A percentile compares a stretch with the other conserved stretches of the same genome.
Conservation (phyloP, 2,888 invertebrate genomes). For the Metellina segmentata region DNA sequence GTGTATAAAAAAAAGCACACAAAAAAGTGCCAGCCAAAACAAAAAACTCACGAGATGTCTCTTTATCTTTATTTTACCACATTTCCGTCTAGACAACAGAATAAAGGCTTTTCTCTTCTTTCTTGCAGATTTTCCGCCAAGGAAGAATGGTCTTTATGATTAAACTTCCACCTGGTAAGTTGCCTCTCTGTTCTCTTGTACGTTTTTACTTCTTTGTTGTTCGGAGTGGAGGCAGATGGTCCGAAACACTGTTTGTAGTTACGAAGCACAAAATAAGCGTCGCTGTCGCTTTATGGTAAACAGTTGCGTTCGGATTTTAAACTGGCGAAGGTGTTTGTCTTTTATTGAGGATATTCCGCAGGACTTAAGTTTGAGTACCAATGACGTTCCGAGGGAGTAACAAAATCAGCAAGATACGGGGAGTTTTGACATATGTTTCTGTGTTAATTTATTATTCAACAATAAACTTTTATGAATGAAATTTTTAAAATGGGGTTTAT, state of each 20-base stretch:
- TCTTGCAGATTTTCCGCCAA: slow-evolving; percentile 42
- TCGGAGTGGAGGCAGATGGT: not conserved
- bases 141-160: slow-evolving; percentile 74
- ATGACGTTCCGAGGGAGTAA: too few species aligned
- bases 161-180: slow-evolving; percentile 74
- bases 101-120: slow-evolving; percentile 45
- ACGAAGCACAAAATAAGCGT: not conserved
- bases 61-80: slow-evolving; percentile 45
- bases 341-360: not conserved
- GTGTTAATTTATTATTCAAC: too few species aligned
- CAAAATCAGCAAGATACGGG: too few species aligned
- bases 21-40: not conserved
- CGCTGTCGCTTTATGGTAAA: not conserved
- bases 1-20: not conserved
- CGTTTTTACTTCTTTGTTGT: not conserved
- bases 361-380: too few species aligned
- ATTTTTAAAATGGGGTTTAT: too few species aligned
- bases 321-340: not conserved
- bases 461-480: too few species aligned
- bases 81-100: slow-evolving; percentile 24
- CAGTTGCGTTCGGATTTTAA: not conserved
- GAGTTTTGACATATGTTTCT: too few species aligned
- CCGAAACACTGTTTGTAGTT: not conserved
- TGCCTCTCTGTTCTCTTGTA: slow-evolving; percentile 11
- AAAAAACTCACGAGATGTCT: not conserved